These are phyloP conservation scores for Spisula subtruncata DNA, from an alignment of 2,888 invertebrate species.

Conservation along the genomic window DNA sequence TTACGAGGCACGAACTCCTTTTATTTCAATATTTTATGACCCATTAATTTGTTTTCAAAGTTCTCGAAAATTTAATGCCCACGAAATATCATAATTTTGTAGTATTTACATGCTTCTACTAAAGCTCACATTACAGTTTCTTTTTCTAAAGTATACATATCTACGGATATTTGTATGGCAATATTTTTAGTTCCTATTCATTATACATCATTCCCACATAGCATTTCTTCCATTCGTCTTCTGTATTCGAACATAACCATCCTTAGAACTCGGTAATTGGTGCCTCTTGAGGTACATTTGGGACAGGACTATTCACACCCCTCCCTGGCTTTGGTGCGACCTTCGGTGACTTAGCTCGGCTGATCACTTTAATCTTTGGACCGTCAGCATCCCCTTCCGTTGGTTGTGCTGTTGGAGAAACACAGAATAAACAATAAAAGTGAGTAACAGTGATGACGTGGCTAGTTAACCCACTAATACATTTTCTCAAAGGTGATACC, in stretches of 20 bases:
- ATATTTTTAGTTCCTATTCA: neutral
- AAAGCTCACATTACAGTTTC: neutral
- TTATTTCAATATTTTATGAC: too few species aligned
- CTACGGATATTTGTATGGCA: neutral
- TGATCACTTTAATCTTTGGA: constrained; percentile 63
- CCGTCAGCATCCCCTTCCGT: constrained; percentile 40
- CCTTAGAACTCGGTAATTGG: constrained; percentile 32
- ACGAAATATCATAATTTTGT: too few species aligned
- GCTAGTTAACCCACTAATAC: too few species aligned
- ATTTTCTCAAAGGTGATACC: too few species aligned
- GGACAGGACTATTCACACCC: constrained; percentile 40
- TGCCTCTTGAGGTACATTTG: constrained; percentile 23
- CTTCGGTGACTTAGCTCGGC: constrained; percentile 57
- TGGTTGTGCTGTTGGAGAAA: constrained; percentile 26
- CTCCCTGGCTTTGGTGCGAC: constrained; percentile 51
- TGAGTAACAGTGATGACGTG: too few species aligned
- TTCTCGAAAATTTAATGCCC: too few species aligned
- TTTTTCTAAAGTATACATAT: neutral
- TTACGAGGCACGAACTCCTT: too few species aligned
- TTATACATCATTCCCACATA: neutral
- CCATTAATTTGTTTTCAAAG: too few species aligned
- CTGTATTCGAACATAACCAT: neutral
- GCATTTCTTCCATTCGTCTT: too few species aligned
- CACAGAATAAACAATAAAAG: neutral
- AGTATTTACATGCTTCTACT: neutral